Base-by-base conservation (phyloP, 2,888 invertebrate genomes). In the Candidula unifasciata region DNA sequence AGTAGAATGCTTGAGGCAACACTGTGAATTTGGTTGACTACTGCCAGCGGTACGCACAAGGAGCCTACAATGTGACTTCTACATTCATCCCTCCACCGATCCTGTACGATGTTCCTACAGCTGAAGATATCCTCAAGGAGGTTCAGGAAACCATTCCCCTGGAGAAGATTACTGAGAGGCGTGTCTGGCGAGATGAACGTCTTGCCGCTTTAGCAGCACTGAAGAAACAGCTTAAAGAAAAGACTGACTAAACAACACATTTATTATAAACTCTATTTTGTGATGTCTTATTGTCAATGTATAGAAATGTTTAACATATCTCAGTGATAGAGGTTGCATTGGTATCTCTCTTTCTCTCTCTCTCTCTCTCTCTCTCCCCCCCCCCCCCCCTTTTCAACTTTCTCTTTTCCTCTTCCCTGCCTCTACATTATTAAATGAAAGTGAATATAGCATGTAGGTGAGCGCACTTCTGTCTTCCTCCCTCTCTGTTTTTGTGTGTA, bases 181-280 rank as follows among this genome's bases (percentile, higher is more conserved):
- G 92, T 66, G 76, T 87, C 68, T 93, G 93, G 93, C 87, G 93
- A 81, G 93, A 93, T 82, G 81, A 87, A 6, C 86, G 90, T 86
- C 86, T 93, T n/a, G 91, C 92, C 21, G 90, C 89, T 37, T 88
- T 93, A 30, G 90, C 93, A 0, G 92, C 91, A 84, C 88, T 93
- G 35, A 93, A 93, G 84, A 87, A 81, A 44, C 83, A 89, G 21
- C 82, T 88, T 78, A 83, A 87, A 37, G 73, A 86, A 76, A 57
- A 80, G 57, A 80, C 37, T 18, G 80, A 80, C 8, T 80, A 66
- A 64, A 10, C 0, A 64, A 21, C 44, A 44, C 24, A 73, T 37
- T 60, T 60, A 13, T 60, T 60, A 24, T 60, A 24, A 60, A 18
- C 10, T 60, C 3, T 60, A 60, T 24, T 13, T 60, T 60, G 10